Evolutionary conservation across 2,113 vertebrate species (phyloP), one percentile per base, ranked within the genome.

Genomic region (Trichomycterus rosablanca): DNA sequence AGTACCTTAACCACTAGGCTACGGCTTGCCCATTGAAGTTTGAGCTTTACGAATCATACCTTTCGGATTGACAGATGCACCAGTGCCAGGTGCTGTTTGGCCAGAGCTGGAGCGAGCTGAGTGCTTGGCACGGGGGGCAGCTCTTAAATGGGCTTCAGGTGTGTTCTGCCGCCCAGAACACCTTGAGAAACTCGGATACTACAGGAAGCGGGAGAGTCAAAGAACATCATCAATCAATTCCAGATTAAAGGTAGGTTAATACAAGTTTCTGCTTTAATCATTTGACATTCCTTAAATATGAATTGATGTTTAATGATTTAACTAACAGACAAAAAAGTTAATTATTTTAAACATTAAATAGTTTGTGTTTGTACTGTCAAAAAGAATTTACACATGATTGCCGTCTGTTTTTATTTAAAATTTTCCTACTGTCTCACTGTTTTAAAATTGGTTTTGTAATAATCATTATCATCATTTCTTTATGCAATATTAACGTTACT

Each of bases 131-230:
- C 84, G 93, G 11, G 96, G 96, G 1, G 90, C 94, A 0, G 95
- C 96, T 3, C 82, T 99, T 60, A 99, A 99, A 82, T 97, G 96
- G 94, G 96, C 94, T 3, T 98, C 96, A 0, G 92, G 90, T 16
- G 86, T 98, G 45, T 97, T 99, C 79, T 95, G 93, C 73, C 78
- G 74, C 8, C 92, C 94, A 0, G 92, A 97, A 62, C 90, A 97
- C 44, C 80, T 99, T 81, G 88, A 92, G 75, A 84, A 86, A 2
- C 86, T 98, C 2, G 74, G 82, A 49, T 88, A 94, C 52, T 99
- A 97, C 81, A 87, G 78, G 40, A 92, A 86, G 78, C 85, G 96
- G 0, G 96, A 99, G 76, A 83, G 78, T 0, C 94, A 96, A 76
- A 86, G 95, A 53, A 99, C 91, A 42, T 68, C 80, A n/a, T 95